A percentile compares a stretch with the other conserved stretches of the same genome.
These are phyloP conservation scores for Netelia melanura DNA, from an alignment of 2,888 invertebrate species.

Conservation along the genomic window DNA sequence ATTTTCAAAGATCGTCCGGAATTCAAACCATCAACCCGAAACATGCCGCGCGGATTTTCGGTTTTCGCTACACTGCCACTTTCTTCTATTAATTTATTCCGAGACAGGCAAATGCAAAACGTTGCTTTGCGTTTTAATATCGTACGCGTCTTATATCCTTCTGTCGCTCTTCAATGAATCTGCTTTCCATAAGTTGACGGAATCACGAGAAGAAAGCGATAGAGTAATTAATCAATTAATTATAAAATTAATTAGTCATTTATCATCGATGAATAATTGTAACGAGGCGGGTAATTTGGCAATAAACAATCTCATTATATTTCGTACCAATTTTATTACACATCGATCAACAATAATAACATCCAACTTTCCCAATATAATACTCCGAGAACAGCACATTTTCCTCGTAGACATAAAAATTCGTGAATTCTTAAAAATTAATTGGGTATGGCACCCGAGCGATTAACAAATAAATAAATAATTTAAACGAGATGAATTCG, in stretches of 20 bases:
- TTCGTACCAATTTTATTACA: slow-evolving; percentile 61
- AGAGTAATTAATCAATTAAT: neutral
- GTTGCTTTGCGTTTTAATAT: neutral
- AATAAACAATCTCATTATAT: slow-evolving; percentile 33
- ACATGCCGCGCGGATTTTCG: slow-evolving; percentile 14
- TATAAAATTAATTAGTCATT: neutral
- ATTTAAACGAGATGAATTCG: slow-evolving; percentile 65
- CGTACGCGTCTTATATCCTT: neutral
- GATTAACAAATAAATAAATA: slow-evolving; percentile 72
- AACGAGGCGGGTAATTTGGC: neutral
- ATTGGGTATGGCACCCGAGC: slow-evolving; percentile 82
- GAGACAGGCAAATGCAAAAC: neutral
- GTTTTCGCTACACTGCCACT: slow-evolving; percentile 7
- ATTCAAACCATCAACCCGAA: neutral
- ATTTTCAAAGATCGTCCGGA: no score
- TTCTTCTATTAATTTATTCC: slow-evolving; percentile 30
- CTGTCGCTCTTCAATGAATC: no score
- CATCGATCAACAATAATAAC: slow-evolving; percentile 61
- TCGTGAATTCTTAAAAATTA: slow-evolving; percentile 65
- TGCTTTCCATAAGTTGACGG: no score
- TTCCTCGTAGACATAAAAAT: slow-evolving; percentile 35
- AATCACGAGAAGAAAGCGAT: no score
- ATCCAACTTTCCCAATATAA: slow-evolving; percentile 40
- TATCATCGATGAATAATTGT: neutral
- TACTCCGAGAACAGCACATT: slow-evolving; percentile 42